Base-by-base conservation (phyloP, 2,888 invertebrate genomes). In the Drosophila merina region DNA sequence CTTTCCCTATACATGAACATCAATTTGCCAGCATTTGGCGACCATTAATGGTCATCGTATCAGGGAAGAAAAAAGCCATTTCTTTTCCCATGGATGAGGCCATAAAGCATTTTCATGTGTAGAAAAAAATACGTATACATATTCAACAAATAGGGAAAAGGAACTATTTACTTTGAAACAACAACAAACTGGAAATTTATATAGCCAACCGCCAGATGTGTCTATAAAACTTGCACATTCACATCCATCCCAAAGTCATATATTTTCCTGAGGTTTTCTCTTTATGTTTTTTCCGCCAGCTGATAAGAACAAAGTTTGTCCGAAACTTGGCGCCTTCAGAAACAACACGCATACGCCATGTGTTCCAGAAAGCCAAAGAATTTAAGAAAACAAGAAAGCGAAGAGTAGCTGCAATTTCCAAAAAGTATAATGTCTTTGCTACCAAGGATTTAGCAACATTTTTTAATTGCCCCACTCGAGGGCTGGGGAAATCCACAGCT, bases 261-360 rank as follows among this genome's bases (percentile, higher is more conserved):
- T 48, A 50, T 67, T 56, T 57, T 47, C 64, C 54, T 36, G 54
- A 42, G 50, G n/a, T 33, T 55, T 57, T 48, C 60, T 33, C 42
- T 54, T 33, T 57, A 42, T 63, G 68, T 63, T 85, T 84, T 80
- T 80, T 81, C 60, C 68, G 42, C 66, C 79, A 67, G 54, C 72
- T 75, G 88, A 85, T 85, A 76, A 64, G 79, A 78, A 69, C 33
- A 82, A 73, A 73, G 72, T 73, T 73, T 55, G 55, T 70, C 51
- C 49, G 51, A 84, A 87, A 70, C 64, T 88, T 60, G 49, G 55
- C 73, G 59, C 66, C 48, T 68, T 54, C 44, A 60, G 26, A 33
- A 33, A 49, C 56, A 78, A 42, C 84, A 88, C 72, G 72, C 77
- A 88, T 75, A 77, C 88, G 81, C 81, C 85, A 84, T 80, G 88